Base-by-base conservation (phyloP, 2,888 invertebrate genomes). In the Craniophora ligustri region DNA sequence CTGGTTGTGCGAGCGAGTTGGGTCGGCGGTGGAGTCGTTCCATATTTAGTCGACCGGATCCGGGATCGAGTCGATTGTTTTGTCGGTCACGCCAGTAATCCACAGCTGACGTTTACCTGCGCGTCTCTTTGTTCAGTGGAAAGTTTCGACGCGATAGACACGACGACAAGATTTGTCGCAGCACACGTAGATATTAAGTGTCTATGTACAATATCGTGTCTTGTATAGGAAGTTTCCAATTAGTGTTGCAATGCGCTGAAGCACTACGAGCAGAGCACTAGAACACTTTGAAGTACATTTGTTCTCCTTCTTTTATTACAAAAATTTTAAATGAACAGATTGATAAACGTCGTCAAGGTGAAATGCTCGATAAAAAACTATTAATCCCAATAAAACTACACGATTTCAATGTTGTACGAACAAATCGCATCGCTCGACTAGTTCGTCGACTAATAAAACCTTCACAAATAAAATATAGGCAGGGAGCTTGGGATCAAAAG, bases 401-500 rank as follows among this genome's bases (percentile, higher is more conserved):
- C 56, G 60, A 57, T 67, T 59, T 70, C 57, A 40, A 58, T 65
- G 65, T 51, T 66, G 54, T 45, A 55, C 41, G 48, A 60, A 77
- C 78, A 78, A 83, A 84, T 79, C 76, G 74, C 74, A 81, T 88
- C 82, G 81, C 70, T 71, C 82, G 83, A 90, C 88, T 81, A 82
- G 89, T 90, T 84, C 74, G 82, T 72, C 80, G 84, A 89, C 89
- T 86, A 88, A 91, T 91, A 91, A 92, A 92, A 91, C 89, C 86
- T 85, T 87, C 85, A 85, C 86, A 86, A 87, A 86, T 86, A 86
- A 85, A 87, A 86, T 84, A 82, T 84, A 83, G 87, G 26, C 26
- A 26, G 89, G 91, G 91, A 89, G 84, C 81, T 75, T 81, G 78
- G 87, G 91, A 89, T 92, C 89, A 89, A 92, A 90, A 91, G 92